These are phyloP conservation scores for Plebejus argus DNA, from an alignment of 2,888 invertebrate species.

Conservation along the genomic window DNA sequence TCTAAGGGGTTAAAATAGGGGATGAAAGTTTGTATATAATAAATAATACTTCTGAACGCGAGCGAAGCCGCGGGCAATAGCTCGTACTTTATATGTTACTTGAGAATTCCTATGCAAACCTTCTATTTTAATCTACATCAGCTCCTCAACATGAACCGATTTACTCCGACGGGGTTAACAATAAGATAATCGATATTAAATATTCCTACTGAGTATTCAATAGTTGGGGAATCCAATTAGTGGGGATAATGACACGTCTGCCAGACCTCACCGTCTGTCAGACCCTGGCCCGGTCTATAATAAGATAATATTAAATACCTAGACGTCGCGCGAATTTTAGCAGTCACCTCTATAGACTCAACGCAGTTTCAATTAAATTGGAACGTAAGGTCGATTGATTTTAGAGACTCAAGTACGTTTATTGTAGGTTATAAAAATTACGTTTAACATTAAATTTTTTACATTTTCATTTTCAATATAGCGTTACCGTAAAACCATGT, in stretches of 20 bases:
- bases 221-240: not conserved
- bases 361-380: not conserved
- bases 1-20: too few species aligned
- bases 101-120: not conserved
- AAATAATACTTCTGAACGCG: too few species aligned
- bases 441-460: too few species aligned
- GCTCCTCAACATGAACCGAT: not conserved
- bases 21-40: too few species aligned
- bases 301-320: too few species aligned
- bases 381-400: not conserved
- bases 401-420: too few species aligned
- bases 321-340: not conserved
- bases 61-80: too few species aligned
- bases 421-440: too few species aligned
- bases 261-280: not conserved
- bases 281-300: not conserved
- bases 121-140: not conserved
- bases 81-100: too few species aligned
- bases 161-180: not conserved
- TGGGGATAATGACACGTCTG: not conserved
- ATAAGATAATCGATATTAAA: not conserved
- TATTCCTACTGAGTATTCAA: not conserved
- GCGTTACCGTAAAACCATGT: too few species aligned
- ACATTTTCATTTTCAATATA: too few species aligned
- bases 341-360: not conserved